Evolutionary conservation across 1,140 invertebrate species (phyloP), one percentile per base, ranked within the genome.

Genomic region (Thalassaphorura encarpata): DNA sequence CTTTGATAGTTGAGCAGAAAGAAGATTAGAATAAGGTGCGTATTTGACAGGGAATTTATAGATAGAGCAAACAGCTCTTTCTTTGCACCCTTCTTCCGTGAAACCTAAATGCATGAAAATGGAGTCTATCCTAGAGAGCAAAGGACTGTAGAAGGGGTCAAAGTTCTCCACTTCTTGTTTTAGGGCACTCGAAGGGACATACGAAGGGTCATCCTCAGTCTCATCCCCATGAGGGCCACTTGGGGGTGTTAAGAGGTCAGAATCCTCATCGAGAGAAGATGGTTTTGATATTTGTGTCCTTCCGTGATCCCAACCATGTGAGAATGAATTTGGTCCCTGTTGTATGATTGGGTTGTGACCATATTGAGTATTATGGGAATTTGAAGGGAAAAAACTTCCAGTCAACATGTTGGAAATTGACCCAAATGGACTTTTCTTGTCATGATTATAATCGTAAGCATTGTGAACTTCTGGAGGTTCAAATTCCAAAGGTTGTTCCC

Each of bases 1-100:
- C 87, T 85, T 87, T 70, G 85, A 88, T 24, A 90, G 69, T 66
- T 90, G 86, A 0, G 86, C 85, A 1, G 86, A 89, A 1, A 90
- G 79, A n/a, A 90, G 75, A 68, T 89, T 90, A 52, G 85, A 88
- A 64, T 85, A 89, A 0, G 86, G 86, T 0, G 85, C 85, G 69
- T 83, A 90, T 66, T 88, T 84, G 2, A 85, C 85, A 1, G 87
- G 87, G 66, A 80, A 84, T 23, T 82, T 78, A 69, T 90, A 90
- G 84, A 90, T 89, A 52, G 85, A 75, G 67, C 87, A 90, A 3
- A 90, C 83, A 1, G 85, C 76, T 64, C 84, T 79, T 64, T 89
- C 84, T n/a, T 84, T 71, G 64, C 86, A 89, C 0, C 75, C 73
- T 68, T 88, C 85, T 2, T 86, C 84, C 1, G 67, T 68, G 58